Base-by-base conservation (phyloP, 2,113 vertebrate genomes). In the Dolichotis patagonum region DNA sequence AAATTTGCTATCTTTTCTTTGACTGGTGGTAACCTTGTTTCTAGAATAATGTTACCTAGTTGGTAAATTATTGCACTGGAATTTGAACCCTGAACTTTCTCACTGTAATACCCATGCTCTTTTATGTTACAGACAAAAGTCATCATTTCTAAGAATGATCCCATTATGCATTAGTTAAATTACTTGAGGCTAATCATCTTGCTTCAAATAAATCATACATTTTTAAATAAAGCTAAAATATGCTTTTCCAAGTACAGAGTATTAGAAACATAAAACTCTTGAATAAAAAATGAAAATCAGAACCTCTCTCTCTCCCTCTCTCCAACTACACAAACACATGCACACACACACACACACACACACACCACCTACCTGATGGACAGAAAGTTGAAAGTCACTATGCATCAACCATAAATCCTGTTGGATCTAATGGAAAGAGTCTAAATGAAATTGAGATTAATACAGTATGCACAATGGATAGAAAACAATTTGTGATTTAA, bases 401-500 rank as follows among this genome's bases (percentile, higher is more conserved):
- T 81, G 16, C 43, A 63, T 78, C 85, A 95, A 71, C 56, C 35
- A 85, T 94, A 95, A 93, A 96, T 95, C 83, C 41, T 54, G 7
- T 1, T 83, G 46, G 54, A 88, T 75, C 63, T 96, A 94, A 63
- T n/a, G 38, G 58, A 91, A 91, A 94, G 56, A 62, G 13, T 93
- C 91, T 65, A 65, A 89, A 67, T 88, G 14, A 90, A 96, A 94
- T 90, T 90, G 92, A 98, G 95, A 95, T 95, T 95, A 95, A 98
- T 96, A 96, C 24, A 95, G 49, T 62, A 96, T 78, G 69, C 30
- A 38, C 82, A 94, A 65, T 90, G 63, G 28, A 67, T 96, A 83
- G 91, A 95, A 96, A 90, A 95, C 14, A 92, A 93, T 95, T 96
- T 97, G 67, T 84, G 90, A 91, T 92, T 97, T 97, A 88, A 97